Evolutionary conservation across 1,140 invertebrate species (phyloP), one percentile per base, ranked within the genome.

Genomic region (Watersipora subatra): DNA sequence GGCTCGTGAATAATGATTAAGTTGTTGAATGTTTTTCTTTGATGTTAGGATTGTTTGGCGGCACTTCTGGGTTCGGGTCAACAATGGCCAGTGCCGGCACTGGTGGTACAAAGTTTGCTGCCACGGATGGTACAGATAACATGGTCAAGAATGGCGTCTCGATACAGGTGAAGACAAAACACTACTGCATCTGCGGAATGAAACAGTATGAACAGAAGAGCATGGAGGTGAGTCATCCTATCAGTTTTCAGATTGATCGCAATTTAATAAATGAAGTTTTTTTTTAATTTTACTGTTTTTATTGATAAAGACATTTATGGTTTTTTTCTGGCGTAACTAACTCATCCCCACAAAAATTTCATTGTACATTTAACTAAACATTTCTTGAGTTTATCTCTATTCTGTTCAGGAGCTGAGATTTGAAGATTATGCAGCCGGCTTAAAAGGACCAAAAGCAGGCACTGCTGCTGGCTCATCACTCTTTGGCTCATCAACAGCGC

Each of bases 181-280:
- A 96, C 78, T 90, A 95, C 76, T 96, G 92, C 75, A 97, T 97
- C 55, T 93, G 91, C 2, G 91, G 89, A 67, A 97, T 97, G 94
- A 95, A 97, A 82, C 93, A 97, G 74, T 97, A 97, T 80, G 93
- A 97, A 75, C 81, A 75, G 25, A 97, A 97, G 82, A 93, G 91
- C 0, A 78, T 97, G 26, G 93, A 97, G 80, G 79, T 80, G 67
- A 68, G 66, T 12, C 58, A 12, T 59, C 22, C 27, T 17, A 12
- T 59, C 22, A 25, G 7, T 59, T 59, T 59, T 25, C 7, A 59
- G 22, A 59, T 59, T 59, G 22, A 59, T 12, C 7, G 7, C 7
- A 17, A 12, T 59, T 7, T 59, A 46, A 12, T 25, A 59, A 25
- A 12, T 59, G 27, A 24, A 59, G n/a, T n/a, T n/a, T n/a, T n/a